These are phyloP conservation scores for Dromococcyx pavoninus DNA, from an alignment of 2,797 vertebrate species.

Conservation along the genomic window DNA sequence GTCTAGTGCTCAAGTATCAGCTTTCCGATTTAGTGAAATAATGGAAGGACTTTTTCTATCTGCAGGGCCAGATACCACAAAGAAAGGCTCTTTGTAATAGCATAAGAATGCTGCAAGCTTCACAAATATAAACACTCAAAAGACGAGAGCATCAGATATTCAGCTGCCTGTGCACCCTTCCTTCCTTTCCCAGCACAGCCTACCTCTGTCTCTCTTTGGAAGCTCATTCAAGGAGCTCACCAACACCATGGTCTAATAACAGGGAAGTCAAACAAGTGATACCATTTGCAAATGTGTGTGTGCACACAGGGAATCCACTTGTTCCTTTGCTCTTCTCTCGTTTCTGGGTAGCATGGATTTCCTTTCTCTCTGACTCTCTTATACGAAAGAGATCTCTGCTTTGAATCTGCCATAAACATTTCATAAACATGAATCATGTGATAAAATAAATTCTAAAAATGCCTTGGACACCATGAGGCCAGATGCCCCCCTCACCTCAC, in stretches of 20 bases:
- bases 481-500: not conserved
- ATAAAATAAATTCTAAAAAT: not conserved
- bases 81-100: not conserved
- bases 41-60: not conserved
- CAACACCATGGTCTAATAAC: fast-evolving
- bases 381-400: not conserved
- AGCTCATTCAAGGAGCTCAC: not conserved
- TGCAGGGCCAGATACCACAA: not conserved
- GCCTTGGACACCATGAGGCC: fast-evolving
- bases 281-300: fast-evolving
- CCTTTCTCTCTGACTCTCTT: not conserved
- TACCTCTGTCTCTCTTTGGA: not conserved
- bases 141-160: not conserved
- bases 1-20: not conserved
- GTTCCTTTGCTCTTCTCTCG: not conserved
- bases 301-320: not conserved
- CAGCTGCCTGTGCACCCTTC: not conserved
- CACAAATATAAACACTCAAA: not conserved
- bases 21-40: not conserved
- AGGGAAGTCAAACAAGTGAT: not conserved
- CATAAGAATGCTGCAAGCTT: not conserved
- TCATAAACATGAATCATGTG: fast-evolving
- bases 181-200: not conserved
- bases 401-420: not conserved
- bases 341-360: not conserved